Evolutionary conservation across 2,797 vertebrate genomes (phyloP).

Genomic region (Thaleichthys pacificus): DNA sequence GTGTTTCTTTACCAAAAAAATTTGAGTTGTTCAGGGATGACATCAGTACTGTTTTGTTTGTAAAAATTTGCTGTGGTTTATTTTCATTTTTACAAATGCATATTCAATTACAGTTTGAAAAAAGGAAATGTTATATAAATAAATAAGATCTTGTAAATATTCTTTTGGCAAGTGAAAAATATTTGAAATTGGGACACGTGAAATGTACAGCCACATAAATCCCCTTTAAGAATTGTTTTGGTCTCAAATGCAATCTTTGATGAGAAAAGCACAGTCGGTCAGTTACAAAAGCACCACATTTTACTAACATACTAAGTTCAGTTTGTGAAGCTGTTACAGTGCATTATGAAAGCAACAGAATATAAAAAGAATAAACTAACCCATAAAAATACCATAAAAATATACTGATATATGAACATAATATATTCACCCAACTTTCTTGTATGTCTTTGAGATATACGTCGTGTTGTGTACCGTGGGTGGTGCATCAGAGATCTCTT

Average conservation of each 20-base stretch:
- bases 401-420: not conserved
- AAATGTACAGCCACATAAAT: not conserved
- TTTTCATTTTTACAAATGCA: not conserved
- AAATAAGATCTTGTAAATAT: not conserved
- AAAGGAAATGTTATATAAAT: not conserved
- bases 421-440: not conserved
- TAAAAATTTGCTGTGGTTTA: not conserved
- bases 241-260: not conserved
- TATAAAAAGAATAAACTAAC: too few species aligned
- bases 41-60: conserved; percentile 11
- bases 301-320: not conserved
- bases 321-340: not conserved
- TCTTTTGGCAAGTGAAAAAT: not conserved
- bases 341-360: not conserved
- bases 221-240: not conserved
- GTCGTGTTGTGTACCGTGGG: not conserved
- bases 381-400: not conserved
- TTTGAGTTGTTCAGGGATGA: not conserved
- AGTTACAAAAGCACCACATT: not conserved
- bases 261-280: not conserved
- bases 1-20: not conserved
- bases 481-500: not conserved
- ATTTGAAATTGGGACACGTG: conserved; percentile 1
- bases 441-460: too few species aligned
- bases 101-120: not conserved